Evolutionary conservation across 2,113 vertebrate species (phyloP).

Genomic region (Oryzias curvinotus): DNA sequence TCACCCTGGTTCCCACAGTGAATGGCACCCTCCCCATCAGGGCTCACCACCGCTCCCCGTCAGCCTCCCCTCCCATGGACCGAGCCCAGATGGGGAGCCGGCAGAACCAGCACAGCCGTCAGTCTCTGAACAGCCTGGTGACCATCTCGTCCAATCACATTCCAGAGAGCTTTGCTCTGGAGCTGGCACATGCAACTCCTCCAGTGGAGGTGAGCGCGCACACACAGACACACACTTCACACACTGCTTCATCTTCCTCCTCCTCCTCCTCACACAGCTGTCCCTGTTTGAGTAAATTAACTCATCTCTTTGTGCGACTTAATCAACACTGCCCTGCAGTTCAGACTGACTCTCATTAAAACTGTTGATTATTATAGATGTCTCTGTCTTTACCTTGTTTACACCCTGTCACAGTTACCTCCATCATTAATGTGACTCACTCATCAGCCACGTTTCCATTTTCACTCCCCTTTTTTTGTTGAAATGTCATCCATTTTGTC

Average conservation of each 20-base stretch:
- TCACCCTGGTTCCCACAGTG: constrained; percentile 90
- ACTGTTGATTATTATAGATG: constrained; percentile 64
- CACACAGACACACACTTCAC: constrained; percentile 8
- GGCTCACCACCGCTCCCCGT: constrained; percentile 90
- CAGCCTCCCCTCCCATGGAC: constrained; percentile 88
- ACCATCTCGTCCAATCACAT: constrained; percentile 98
- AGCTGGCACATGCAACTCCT: constrained; percentile 92
- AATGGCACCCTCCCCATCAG: constrained; percentile 94
- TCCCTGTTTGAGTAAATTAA: constrained; percentile 46
- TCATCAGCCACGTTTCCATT: constrained; percentile 55
- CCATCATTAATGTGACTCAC: constrained; percentile 43
- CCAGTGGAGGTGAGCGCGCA: constrained; percentile 91
- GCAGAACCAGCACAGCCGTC: constrained; percentile 94
- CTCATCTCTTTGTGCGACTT: constrained; percentile 30
- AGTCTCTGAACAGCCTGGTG: constrained; percentile 95
- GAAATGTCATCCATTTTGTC: constrained; percentile 71
- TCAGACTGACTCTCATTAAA: constrained; percentile 60
- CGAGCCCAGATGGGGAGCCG: constrained; percentile 90
- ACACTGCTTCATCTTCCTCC: constrained; percentile 1
- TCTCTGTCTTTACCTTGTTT: constrained; percentile 70
- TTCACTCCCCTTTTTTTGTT: constrained; percentile 35
- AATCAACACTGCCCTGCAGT: constrained; percentile 60
- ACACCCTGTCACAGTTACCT: constrained; percentile 55
- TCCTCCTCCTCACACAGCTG: constrained; percentile 39
- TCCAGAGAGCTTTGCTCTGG: constrained; percentile 93